Evolutionary conservation across 2,888 invertebrate species (phyloP), one percentile per base, ranked within the genome.

Genomic region (Trimorus sp.): DNA sequence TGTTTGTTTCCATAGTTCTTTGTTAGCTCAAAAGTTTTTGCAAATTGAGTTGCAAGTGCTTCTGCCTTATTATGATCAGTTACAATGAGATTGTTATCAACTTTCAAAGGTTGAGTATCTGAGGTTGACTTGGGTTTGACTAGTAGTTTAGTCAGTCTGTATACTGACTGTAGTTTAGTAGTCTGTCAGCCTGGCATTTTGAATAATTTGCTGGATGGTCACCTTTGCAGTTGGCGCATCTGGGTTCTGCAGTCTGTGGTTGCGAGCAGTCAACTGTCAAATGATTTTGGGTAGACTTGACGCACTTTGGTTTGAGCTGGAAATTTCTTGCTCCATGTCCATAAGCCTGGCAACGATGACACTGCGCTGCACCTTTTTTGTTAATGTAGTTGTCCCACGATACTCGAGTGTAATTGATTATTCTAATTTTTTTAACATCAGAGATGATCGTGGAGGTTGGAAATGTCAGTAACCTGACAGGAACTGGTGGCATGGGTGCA

Each of bases 311-410:
- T n/a, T n/a, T n/a, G n/a, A n/a, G n/a, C n/a, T n/a, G n/a, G n/a
- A n/a, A n/a, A n/a, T n/a, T n/a, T n/a, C n/a, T n/a, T n/a, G 60
- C 16, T 26, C 60, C 68, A 58, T 69, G 69, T n/a, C 69, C 58
- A 11, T 26, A 69, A 2, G 7, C 3, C 48, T 69, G 69, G 48
- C 69, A 69, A 36, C 48, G 11, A n/a, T 56, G 69, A 48, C 69
- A 70, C 14, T 70, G 65, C 1, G 53, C 16, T 8, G 15, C 12
- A 3, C 65, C 65, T 40, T 51, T 66, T 8, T 53, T 38, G 37
- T 66, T 66, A 7, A 16, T 15, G 16, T 66, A 66, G 7, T 9
- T 36, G 38, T 66, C 65, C 53, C 65, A 66, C 6, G 2, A 38
- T 0, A 66, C 12, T 38, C n/a, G 48, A 0, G 65, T 66, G 14